Base-by-base conservation (phyloP, 2,797 vertebrate genomes). In the Hippopotamyrus pictus region DNA sequence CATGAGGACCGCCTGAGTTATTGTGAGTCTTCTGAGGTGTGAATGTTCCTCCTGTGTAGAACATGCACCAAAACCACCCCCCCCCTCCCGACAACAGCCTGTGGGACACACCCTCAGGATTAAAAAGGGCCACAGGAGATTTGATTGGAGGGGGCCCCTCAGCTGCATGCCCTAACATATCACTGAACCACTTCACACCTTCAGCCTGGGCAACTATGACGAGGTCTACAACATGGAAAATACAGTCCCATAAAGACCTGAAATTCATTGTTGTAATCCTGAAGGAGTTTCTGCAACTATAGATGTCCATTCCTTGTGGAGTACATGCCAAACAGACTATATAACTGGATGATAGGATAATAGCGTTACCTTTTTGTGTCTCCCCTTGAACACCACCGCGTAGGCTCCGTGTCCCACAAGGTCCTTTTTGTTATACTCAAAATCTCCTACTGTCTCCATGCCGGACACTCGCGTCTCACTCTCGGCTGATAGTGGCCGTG, bases 381-480 rank as follows among this genome's bases (percentile, higher is more conserved):
- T 96, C 91, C 98, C 98, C 96, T 97, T 99, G 92, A 97, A 99
- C 62, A 99, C 98, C 86, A 99, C 98, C 0, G 98, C 98, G 93
- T 99, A 99, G 88, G 98, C 98, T 89, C 98, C 98, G 92, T 99
- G 98, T 89, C 98, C 98, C 92, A 99, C 97, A 79, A 99, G 93
- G 93, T 99, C 98, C 94, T 99, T 99, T 91, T 98, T 96, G 91
- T 97, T 98, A 95, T 99, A 99, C 96, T 99, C 98, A 93, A 99
- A 99, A 94, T 96, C 97, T 82, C 98, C 98, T 91, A 99, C 97
- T 5, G 96, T 96, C 96, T 99, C 98, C 96, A 98, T 97, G 89
- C 87, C 69, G 54, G 57, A 62, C 86, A 48, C 19, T 11, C 48
- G 22, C 51, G 46, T 54, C 25, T 86, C 84, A 86, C 51, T 51